phyloP scores from a whole-genome alignment of 2,113 vertebrate species.

The Oncorhynchus mykiss region DNA sequence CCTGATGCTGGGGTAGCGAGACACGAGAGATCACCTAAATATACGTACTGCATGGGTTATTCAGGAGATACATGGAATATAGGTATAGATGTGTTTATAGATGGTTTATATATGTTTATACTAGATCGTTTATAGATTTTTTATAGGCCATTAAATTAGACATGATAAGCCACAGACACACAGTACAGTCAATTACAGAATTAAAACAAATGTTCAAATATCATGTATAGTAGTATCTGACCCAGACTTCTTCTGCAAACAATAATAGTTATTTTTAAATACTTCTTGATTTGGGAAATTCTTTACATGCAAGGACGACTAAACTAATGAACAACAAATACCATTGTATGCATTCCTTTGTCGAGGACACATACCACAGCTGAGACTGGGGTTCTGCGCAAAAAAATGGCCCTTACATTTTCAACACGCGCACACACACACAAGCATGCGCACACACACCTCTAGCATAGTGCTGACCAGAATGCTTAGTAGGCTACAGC shows the following conservation, averaged over 20 bases:
- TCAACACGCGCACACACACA: neutral
- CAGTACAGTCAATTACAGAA: neutral
- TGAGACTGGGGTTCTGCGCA: neutral
- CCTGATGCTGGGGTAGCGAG: neutral
- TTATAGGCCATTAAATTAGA: neutral
- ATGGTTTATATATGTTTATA: too few species aligned
- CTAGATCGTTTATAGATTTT: neutral
- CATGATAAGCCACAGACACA: neutral
- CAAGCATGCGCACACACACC: neutral
- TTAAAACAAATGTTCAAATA: too few species aligned
- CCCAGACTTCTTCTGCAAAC: neutral
- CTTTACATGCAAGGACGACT: neutral
- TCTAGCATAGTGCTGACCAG: slow-evolving; percentile 36
- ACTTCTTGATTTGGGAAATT: neutral
- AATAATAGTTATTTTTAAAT: neutral
- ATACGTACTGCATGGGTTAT: neutral
- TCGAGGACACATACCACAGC: slow-evolving; percentile 1
- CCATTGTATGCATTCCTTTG: neutral
- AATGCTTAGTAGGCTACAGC: slow-evolving; percentile 25
- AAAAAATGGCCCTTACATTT: neutral
- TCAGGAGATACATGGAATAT: neutral
- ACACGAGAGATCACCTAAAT: neutral
- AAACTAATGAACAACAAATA: neutral
- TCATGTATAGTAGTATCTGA: too few species aligned
- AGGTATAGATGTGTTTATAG: neutral